A percentile compares a stretch with the other conserved stretches of the same genome.
These are phyloP conservation scores for Pangasius djambal DNA, from an alignment of 2,797 vertebrate genomes.

Conservation along the genomic window DNA sequence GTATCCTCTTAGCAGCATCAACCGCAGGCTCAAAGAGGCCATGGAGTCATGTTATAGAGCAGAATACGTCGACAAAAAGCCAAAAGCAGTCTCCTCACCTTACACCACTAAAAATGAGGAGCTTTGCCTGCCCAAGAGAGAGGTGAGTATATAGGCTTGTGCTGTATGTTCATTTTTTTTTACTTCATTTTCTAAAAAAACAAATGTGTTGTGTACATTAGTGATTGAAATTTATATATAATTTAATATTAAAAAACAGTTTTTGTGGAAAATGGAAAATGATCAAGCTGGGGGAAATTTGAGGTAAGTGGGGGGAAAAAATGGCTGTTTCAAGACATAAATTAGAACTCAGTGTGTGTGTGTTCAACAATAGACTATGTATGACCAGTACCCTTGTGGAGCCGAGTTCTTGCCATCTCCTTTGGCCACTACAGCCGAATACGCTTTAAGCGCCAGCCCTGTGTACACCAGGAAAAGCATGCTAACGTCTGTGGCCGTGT, in stretches of 20 bases:
- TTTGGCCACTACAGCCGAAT: slow-evolving; percentile 82
- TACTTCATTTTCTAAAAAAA: not conserved
- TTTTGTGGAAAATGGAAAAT: not conserved
- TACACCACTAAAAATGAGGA: slow-evolving; percentile 71
- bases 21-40: slow-evolving; percentile 77
- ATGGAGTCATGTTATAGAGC: slow-evolving; percentile 82
- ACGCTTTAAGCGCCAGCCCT: slow-evolving; percentile 66
- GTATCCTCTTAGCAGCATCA: slow-evolving; percentile 81
- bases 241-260: no score
- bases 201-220: not conserved
- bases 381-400: slow-evolving; percentile 62
- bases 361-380: slow-evolving; percentile 45
- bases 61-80: slow-evolving; percentile 47
- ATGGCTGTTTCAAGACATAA: not conserved
- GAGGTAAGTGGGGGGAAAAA: no score
- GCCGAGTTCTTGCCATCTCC: slow-evolving; percentile 84
- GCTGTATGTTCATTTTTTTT: not conserved
- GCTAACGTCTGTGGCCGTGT: slow-evolving; percentile 85
- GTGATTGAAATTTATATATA: not conserved
- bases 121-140: slow-evolving; percentile 55
- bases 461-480: slow-evolving; percentile 69
- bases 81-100: slow-evolving; percentile 80
- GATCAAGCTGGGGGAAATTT: not conserved
- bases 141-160: slow-evolving; percentile 49
- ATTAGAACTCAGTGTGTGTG: not conserved